Base-by-base conservation (phyloP, 2,888 invertebrate species). In the Cotesia congregata region DNA sequence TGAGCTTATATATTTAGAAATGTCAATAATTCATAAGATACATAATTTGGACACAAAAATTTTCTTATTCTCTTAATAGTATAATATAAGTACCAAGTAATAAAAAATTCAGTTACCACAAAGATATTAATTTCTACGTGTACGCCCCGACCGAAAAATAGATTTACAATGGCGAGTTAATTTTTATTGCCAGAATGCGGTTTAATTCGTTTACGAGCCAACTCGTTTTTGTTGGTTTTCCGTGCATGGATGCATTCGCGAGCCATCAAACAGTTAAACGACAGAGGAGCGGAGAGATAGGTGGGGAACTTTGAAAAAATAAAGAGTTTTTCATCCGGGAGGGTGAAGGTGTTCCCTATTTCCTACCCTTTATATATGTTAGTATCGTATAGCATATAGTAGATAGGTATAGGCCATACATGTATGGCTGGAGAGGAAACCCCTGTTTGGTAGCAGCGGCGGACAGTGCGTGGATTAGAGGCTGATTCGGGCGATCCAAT, bases 401-500 rank as follows among this genome's bases (percentile, higher is more conserved):
- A 30, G 30, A 30, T 30, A 30, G 30, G 30, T 30, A 30, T 30
- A 30, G 30, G 30, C 30, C 30, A 30, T 30, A 30, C 80, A 78
- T 78, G 77, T 76, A 71, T 72, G 30, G 62, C 75, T 41, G 74
- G 59, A 60, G 79, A 80, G 80, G 73, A 76, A 83, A 82, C 75
- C 77, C 80, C 80, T 69, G 30, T 30, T 30, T 30, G 30, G 30
- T 30, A 30, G 30, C 30, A 30, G 80, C 12, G 80, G 77, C 80
- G 82, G 79, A 75, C 80, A 79, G 62, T 64, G 72, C 72, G 40
- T 72, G 87, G 85, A 87, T 87, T 88, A 88, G 85, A 86, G 85
- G 86, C 85, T 86, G 88, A 88, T 88, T 85, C 87, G 83, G 83
- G 82, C 84, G 84, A 86, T 88, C 87, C 88, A 86, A 88, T 88